Percentiles rank a stretch among this genome's conserved stretches.
Conservation (phyloP, 92 coral and sea anemone genomes). For the Desmophyllum pertusum region DNA sequence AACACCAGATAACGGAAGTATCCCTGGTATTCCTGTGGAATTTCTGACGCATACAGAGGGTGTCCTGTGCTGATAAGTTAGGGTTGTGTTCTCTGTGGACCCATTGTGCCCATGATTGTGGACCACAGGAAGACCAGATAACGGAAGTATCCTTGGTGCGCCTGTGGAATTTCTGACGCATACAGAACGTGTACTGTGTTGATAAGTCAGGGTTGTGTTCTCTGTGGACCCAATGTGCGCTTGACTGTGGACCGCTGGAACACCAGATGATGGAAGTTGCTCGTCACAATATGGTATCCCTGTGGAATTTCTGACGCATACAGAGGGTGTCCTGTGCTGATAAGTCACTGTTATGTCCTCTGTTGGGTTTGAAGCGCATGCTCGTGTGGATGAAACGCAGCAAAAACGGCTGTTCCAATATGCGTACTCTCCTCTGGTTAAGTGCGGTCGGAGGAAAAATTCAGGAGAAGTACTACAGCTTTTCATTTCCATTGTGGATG, state of each 20-base stretch:
- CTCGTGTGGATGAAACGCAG: neutral
- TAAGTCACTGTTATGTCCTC: neutral
- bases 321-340: neutral
- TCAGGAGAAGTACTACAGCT: neutral
- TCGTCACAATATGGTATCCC: neutral
- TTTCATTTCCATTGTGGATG: neutral
- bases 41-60: no score
- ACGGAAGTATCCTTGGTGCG: no score
- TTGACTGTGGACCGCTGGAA: neutral
- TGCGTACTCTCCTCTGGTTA: slow-evolving; percentile 28
- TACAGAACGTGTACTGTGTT: no score
- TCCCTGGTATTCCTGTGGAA: no score
- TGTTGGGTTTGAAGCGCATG: neutral
- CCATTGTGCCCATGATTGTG: no score
- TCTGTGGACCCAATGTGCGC: no score
- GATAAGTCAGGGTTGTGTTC: no score
- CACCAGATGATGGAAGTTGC: neutral
- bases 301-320: slow-evolving; percentile 17
- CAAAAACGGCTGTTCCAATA: slow-evolving; percentile 22
- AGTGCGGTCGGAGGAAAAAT: slow-evolving; percentile 30
- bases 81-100: no score
- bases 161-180: no score
- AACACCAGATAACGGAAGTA: no score
- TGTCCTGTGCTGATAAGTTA: no score
- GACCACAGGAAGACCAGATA: no score